Conservation (phyloP, 2,113 vertebrate species). For the Misgurnus anguillicaudatus region DNA sequence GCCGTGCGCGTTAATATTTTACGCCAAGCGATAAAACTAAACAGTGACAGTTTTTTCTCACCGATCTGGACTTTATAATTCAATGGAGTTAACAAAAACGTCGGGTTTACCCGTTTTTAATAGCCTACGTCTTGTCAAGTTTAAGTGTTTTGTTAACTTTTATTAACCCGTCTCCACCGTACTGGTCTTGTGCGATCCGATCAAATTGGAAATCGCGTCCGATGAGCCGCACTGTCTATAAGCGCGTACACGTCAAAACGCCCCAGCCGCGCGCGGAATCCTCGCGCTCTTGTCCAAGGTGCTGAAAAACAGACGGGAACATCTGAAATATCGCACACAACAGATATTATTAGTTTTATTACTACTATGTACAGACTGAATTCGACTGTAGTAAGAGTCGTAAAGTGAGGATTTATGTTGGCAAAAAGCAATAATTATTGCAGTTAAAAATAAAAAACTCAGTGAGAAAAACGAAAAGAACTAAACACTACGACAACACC, state of each 20-base stretch:
- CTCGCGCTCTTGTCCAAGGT: constrained; percentile 59
- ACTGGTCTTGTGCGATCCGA: too few species aligned
- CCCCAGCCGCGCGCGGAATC: neutral
- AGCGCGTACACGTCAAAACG: constrained; percentile 16
- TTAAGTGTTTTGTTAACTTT: too few species aligned
- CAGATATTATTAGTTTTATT: neutral
- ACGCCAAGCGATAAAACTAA: too few species aligned
- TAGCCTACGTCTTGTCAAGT: too few species aligned
- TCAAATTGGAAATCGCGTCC: neutral
- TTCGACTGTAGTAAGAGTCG: neutral
- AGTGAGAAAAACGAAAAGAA: neutral
- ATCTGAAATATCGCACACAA: neutral
- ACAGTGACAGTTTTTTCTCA: too few species aligned
- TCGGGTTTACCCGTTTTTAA: too few species aligned
- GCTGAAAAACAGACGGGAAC: constrained; percentile 51
- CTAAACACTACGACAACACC: neutral
- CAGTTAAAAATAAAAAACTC: neutral
- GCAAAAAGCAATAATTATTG: neutral
- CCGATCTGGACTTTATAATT: too few species aligned
- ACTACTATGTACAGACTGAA: neutral
- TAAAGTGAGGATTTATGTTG: neutral
- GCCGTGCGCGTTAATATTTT: too few species aligned
- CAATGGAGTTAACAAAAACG: too few species aligned
- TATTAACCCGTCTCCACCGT: too few species aligned
- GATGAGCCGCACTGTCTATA: neutral